A percentile compares a stretch with the other conserved stretches of the same genome.
Conservation (phyloP, 35 echinoderm and acorn worm species). For the Apostichopus californicus region DNA sequence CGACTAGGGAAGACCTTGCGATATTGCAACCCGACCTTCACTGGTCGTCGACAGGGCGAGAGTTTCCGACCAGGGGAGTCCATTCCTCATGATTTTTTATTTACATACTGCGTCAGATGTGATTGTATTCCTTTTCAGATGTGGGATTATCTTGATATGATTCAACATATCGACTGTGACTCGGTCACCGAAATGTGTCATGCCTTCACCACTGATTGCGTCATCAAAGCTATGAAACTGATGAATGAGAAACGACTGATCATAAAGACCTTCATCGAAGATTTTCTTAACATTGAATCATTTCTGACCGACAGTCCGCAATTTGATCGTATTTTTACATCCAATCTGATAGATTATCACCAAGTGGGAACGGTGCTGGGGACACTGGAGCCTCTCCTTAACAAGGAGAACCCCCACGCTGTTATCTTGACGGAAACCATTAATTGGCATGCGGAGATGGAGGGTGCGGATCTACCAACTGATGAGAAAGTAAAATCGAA, state of each 20-base stretch:
- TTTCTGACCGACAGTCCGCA: neutral
- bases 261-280: neutral
- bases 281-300: neutral
- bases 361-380: neutral
- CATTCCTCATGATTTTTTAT: neutral
- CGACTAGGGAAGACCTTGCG: neutral
- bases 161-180: neutral
- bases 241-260: conserved; percentile 33
- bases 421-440: conserved; percentile 53
- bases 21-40: conserved; percentile 69
- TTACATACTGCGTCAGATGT: conserved; percentile 34
- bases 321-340: conserved; percentile 73
- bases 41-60: neutral
- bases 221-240: neutral
- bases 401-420: conserved; percentile 49
- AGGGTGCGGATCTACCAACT: neutral
- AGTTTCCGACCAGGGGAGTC: neutral
- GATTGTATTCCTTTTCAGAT: conserved; percentile 53
- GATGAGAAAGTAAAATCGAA: neutral
- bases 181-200: conserved; percentile 48
- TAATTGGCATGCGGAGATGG: conserved; percentile 34
- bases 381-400: conserved; percentile 57
- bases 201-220: neutral
- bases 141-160: conserved; percentile 69
- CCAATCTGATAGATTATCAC: conserved; percentile 59